A percentile compares a stretch with the other conserved stretches of the same genome.
phyloP scores from a whole-genome alignment of 2,113 vertebrate genomes.

The Nibea albiflora region DNA sequence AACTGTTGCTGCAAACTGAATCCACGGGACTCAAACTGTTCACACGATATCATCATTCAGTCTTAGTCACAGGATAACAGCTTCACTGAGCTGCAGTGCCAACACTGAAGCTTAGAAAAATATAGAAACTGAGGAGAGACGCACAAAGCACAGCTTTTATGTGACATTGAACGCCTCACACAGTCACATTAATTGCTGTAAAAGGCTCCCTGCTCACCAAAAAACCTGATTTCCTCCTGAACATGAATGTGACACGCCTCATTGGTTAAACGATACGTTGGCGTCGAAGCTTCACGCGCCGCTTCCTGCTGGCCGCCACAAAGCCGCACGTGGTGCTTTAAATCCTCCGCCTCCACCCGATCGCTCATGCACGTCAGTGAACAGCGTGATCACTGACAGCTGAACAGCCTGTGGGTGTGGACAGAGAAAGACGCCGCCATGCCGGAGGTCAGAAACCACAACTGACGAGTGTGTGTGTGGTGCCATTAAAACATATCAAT shows the following conservation, averaged over 20 bases:
- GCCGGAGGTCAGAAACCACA: neutral
- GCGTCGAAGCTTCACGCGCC: neutral
- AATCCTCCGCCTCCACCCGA: neutral
- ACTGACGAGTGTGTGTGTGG: no score
- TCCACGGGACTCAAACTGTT: neutral
- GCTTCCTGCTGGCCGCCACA: neutral
- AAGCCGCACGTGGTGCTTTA: neutral
- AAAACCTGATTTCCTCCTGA: neutral
- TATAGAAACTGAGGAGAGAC: no score
- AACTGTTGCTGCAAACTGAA: neutral
- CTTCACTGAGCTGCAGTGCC: neutral
- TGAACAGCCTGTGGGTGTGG: neutral
- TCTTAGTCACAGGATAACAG: neutral
- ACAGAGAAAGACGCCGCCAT: neutral
- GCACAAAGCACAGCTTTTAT: neutral
- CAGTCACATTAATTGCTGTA: neutral
- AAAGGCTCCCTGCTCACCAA: neutral
- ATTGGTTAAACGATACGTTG: neutral
- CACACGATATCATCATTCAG: neutral
- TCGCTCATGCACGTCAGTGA: constrained; percentile 5
- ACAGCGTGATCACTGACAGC: constrained; percentile 12
- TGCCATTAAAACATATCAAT: no score
- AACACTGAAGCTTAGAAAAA: neutral
- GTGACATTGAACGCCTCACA: neutral
- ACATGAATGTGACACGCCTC: neutral